Conservation (phyloP, 2,113 vertebrate species). For the Halcyon malimbica region DNA sequence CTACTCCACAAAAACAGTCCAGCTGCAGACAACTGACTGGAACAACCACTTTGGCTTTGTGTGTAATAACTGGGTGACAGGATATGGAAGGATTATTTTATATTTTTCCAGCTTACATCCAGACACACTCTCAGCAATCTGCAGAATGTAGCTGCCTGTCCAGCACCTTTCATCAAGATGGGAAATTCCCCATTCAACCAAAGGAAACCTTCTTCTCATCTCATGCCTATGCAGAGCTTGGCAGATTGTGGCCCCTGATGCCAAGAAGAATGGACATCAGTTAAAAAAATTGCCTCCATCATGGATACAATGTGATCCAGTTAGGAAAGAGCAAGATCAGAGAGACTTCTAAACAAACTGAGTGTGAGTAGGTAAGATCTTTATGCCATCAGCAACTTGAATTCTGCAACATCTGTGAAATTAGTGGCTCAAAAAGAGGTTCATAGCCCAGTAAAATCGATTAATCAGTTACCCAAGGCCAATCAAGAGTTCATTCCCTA, state of each 20-base stretch:
- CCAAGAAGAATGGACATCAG: background rate
- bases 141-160: background rate
- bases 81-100: conserved; percentile 35
- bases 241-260: background rate
- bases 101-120: conserved; percentile 21
- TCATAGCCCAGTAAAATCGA: background rate
- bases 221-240: background rate
- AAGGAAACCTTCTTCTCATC: conserved; percentile 20
- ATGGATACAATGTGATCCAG: background rate
- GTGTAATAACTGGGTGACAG: conserved; percentile 14
- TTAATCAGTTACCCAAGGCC: background rate
- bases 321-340: background rate
- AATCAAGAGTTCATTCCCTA: background rate
- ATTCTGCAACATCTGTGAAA: background rate
- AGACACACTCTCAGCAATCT: background rate
- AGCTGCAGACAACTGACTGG: conserved; percentile 6
- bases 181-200: background rate
- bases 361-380: background rate
- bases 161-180: background rate
- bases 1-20: background rate
- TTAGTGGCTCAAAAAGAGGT: background rate
- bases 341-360: background rate
- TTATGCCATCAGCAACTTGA: background rate
- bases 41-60: background rate
- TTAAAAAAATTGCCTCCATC: background rate